Evolutionary conservation across 2,797 vertebrate species (phyloP), one percentile per base, ranked within the genome.

Genomic region (Urosaurus nigricauda): DNA sequence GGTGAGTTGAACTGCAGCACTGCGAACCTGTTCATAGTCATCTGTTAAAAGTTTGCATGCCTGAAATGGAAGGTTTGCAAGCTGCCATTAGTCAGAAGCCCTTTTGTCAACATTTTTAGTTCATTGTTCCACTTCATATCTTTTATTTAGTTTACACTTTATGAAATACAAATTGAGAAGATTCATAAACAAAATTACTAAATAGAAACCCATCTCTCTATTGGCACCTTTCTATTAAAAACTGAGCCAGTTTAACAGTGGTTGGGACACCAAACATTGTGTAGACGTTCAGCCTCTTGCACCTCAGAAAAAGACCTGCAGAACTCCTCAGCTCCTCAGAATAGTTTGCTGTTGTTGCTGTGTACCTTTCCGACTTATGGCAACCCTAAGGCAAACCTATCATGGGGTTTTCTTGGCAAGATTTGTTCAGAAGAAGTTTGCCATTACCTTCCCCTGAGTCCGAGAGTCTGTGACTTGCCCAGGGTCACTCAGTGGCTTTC

Each of bases 1-100:
- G 51, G 98, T 98, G 35, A 99, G 98, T 96, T 99, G 98, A 51
- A 99, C 98, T 0, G 99, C 98, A 9, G 98, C 98, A 26, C 99
- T 99, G 37, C 99, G 98, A 7, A 99, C 99, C 96, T 99, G 99
- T 92, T 99, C 98, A 0, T 98, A 99, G 91, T 99, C 99, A 74
- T 99, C 99, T 0, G 97, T 98, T 90, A 99, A 94, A 90, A 99
- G 94, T 92, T 98, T 97, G 95, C 99, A 99, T 79, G 98, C 98
- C 99, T 99, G 94, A n/a, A 92, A 90, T 91, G 60, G 32, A 89
- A 95, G 56, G 88, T 83, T 74, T 82, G 87, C 24, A 91, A 37
- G 78, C 11, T 43, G 71, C n/a, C 3, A 51, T 79, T 77, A 0
- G 65, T 1, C 60, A n/a, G 47, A 13, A 87, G 56, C 8, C 56